Conservation (phyloP, 2,888 invertebrate genomes). For the Cyclophora punctaria region DNA sequence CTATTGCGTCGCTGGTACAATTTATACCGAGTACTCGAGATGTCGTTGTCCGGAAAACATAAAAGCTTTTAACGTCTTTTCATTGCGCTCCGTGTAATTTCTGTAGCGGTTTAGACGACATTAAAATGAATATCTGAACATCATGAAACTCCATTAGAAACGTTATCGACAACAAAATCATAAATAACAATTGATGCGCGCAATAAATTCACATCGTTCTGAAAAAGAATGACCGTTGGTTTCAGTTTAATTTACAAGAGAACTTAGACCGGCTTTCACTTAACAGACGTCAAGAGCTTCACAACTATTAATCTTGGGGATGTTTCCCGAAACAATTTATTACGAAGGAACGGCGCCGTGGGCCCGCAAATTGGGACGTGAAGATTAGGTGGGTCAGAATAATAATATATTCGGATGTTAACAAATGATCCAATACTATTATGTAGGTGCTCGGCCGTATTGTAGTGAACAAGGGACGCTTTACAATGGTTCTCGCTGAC, state of each 20-base stretch:
- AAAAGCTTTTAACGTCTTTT: conserved; percentile 54
- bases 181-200: conserved; percentile 1
- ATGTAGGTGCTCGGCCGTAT: conserved; percentile 17
- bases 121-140: conserved; percentile 40
- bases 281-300: conserved; percentile 49
- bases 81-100: conserved; percentile 35
- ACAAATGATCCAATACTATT: conserved; percentile 40
- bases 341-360: conserved; percentile 44
- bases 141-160: conserved; percentile 27
- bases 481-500: conserved; percentile 14
- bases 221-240: conserved; percentile 22
- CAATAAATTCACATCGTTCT: conserved; percentile 2
- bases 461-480: conserved; percentile 26
- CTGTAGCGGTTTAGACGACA: conserved; percentile 40
- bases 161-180: conserved; percentile 20
- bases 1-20: conserved; percentile 9
- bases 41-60: conserved; percentile 51
- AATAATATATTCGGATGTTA: conserved; percentile 37
- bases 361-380: conserved; percentile 48
- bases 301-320: conserved; percentile 64
- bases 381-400: conserved; percentile 48
- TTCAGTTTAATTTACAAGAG: conserved; percentile 37
- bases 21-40: conserved; percentile 29
- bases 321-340: conserved; percentile 67
- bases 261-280: conserved; percentile 50